Evolutionary conservation across 2,797 vertebrate genomes (phyloP).

Genomic region (Aphelocoma californica): DNA sequence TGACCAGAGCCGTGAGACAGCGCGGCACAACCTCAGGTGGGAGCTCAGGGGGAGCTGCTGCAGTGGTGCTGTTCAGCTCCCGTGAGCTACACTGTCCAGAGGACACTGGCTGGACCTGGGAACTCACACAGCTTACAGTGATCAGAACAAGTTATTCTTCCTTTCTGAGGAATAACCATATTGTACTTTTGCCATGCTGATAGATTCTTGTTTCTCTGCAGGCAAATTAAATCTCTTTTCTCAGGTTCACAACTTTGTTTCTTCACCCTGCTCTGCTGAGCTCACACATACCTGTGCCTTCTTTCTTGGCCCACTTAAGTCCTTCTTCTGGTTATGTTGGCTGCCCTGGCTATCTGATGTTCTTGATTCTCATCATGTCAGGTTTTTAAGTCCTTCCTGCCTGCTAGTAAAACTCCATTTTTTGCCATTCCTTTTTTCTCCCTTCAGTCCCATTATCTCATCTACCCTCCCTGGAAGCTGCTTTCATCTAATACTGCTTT

Average conservation of each 20-base stretch:
- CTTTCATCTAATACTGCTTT: background rate
- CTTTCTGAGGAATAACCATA: background rate
- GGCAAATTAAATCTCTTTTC: background rate
- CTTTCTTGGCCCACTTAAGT: background rate
- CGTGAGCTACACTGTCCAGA: background rate
- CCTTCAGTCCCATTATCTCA: background rate
- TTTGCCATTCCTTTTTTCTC: background rate
- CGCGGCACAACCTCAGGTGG: background rate
- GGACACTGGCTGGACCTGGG: background rate
- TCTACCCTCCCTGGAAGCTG: background rate
- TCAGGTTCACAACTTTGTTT: background rate
- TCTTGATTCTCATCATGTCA: background rate
- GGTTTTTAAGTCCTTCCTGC: background rate
- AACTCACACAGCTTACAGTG: background rate
- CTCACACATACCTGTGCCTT: background rate
- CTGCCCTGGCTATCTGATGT: background rate
- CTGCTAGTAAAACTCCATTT: background rate
- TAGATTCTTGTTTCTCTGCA: background rate
- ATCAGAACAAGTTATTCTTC: background rate
- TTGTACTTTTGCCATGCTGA: background rate
- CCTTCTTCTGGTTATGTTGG: background rate
- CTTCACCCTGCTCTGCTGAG: background rate
- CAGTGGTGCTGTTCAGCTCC: background rate
- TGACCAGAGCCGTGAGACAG: background rate
- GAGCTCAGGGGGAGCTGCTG: background rate